Evolutionary conservation across 2,888 invertebrate genomes (phyloP).

Genomic region (Scelioninae gen. 2): DNA sequence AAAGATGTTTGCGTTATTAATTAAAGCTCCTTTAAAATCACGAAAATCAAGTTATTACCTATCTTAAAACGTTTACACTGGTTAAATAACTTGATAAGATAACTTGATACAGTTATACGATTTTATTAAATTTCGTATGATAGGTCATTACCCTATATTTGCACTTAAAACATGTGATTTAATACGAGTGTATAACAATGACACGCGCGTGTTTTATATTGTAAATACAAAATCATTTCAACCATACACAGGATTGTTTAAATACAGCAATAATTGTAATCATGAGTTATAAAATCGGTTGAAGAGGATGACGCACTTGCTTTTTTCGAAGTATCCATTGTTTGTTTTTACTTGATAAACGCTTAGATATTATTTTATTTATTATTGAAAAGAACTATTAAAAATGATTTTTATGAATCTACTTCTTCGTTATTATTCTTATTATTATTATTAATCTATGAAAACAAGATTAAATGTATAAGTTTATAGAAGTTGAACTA

Average conservation of each 20-base stretch:
- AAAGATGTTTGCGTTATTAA: too few species aligned
- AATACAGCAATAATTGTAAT: conserved; percentile 5
- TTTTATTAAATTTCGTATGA: conserved; percentile 17
- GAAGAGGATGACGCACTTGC: conserved; percentile 7
- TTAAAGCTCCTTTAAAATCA: too few species aligned
- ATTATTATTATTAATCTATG: too few species aligned
- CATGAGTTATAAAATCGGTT: conserved; percentile 4
- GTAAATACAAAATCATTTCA: conserved; percentile 27
- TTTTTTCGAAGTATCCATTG: too few species aligned
- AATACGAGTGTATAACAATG: conserved; percentile 6
- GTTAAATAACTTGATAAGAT: not conserved
- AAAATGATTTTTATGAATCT: too few species aligned
- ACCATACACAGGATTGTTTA: conserved; percentile 8
- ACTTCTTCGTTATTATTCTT: too few species aligned
- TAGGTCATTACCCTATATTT: conserved; percentile 1
- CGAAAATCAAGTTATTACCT: not conserved
- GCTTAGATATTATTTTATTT: not conserved
- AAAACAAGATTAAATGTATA: too few species aligned
- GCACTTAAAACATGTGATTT: conserved; percentile 14
- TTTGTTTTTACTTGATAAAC: too few species aligned
- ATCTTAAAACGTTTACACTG: not conserved
- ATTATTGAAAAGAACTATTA: not conserved
- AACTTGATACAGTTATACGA: conserved; percentile 12
- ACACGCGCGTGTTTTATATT: not conserved
- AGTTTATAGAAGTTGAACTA: too few species aligned